Base-by-base conservation (phyloP, 2,888 invertebrate species). In the Pyrrhosoma nymphula region DNA sequence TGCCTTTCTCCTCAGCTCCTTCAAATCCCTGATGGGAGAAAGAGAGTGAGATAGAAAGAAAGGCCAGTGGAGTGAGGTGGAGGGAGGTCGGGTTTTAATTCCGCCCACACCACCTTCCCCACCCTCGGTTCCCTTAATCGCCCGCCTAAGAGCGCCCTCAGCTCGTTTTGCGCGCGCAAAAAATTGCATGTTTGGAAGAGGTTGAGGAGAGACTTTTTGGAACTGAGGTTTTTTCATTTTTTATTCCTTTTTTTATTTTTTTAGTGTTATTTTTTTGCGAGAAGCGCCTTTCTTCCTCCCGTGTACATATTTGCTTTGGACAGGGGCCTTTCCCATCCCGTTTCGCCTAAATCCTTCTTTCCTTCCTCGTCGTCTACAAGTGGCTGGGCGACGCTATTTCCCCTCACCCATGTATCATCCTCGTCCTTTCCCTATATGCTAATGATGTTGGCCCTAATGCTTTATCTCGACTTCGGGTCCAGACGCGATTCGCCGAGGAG, bases 391-490 rank as follows among this genome's bases (percentile, higher is more conserved):
- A 14, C 8, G 82, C 10, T 82, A 4, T 47, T 82, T 16, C 82
- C 16, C 35, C 35, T 26, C 35, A 10, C 35, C 35, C 82, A 82
- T 82, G 35, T 14, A 16, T 82, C 82, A 82, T 82, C 82, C 82
- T 82, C 18, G 35, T 30, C 82, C 82, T 35, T 35, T 35, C 82
- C 82, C 35, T 35, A 23, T 20, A 69, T 82, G 82, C 35, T 82
- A 82, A 82, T 82, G 82, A 82, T 82, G 82, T 82, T 35, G 35
- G 82, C 82, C 82, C 14, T 82, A 26, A 35, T 82, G 82, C 82
- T 82, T 35, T 18, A 82, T 82, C 82, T 35, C 16, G 30, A 16
- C 82, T 26, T 30, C 69, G 18, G 82, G 82, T 16, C 35, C 18
- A n/a, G 30, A 69, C 69, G 8, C n/a, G 69, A n/a, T 69, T 60